These are phyloP conservation scores for Albula goreensis DNA, from an alignment of 2,113 vertebrate species.

Conservation along the genomic window DNA sequence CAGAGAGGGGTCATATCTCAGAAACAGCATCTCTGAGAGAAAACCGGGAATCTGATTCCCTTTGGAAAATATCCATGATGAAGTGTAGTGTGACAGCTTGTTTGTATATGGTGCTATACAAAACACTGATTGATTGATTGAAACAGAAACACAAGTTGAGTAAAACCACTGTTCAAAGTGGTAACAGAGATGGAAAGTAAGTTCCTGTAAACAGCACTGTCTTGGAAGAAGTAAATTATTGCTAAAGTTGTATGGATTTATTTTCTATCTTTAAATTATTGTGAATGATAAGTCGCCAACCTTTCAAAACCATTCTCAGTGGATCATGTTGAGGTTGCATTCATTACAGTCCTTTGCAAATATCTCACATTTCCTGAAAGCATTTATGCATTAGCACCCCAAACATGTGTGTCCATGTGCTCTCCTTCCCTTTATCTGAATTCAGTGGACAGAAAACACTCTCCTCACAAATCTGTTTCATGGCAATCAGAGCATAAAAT, in stretches of 20 bases:
- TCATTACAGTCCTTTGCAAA: not conserved
- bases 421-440: not conserved
- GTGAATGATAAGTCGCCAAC: too few relatives aligned
- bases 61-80: too few relatives aligned
- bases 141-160: not conserved
- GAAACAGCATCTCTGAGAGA: too few relatives aligned
- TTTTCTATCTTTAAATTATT: too few relatives aligned
- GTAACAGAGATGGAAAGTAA: not conserved
- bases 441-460: not conserved
- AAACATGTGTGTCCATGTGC: not conserved
- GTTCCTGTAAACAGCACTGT: not conserved
- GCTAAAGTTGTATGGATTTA: too few relatives aligned
- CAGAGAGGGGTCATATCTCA: too few relatives aligned
- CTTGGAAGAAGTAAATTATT: too few relatives aligned
- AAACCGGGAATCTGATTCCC: too few relatives aligned
- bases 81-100: too few relatives aligned
- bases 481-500: not conserved
- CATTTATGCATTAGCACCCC: not conserved
- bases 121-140: too few relatives aligned
- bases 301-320: too few relatives aligned
- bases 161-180: not conserved
- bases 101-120: too few relatives aligned
- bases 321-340: not conserved
- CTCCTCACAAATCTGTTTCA: not conserved
- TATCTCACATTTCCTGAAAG: not conserved